Base-by-base conservation (phyloP, 1,140 invertebrate species). In the Cataglyphis hispanica region DNA sequence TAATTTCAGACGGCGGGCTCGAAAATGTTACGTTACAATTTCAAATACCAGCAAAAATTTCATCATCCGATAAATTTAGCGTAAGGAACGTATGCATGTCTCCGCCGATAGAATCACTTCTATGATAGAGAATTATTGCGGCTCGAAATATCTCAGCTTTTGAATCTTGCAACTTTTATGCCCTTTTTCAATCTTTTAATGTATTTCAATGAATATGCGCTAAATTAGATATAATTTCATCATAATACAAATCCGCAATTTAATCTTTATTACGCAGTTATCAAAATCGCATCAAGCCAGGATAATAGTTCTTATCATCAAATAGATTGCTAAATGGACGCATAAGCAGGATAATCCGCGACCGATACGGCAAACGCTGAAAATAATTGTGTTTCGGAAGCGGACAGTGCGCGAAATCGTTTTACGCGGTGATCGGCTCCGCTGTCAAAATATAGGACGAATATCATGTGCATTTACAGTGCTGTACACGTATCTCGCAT, bases 291-390 rank as follows among this genome's bases (percentile, higher is more conserved):
- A 61, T 27, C 56, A 11, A 37, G 37, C 19, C 31, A 0, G 53
- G 8, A 50, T n/a, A 22, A 37, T 58, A 6, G 6, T 16, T 19
- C 8, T 25, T 7, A 11, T 16, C 37, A 25, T 31, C 22, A 46
- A 63, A 63, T 10, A 63, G 58, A 11, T 64, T 4, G 40, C 2
- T 58, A 58, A 56, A 58, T 37, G 34, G 22, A 76, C 37, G 58
- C n/a, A 25, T 61, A 76, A 76, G 58, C 58, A 19, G 34, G 34
- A 76, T 76, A 75, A 76, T 76, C 58, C 74, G 25, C 5, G 16
- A 2, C 16, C 25, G 56, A 60, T 11, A 27, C 13, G 27, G 27
- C n/a, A 27, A 19, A 1, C 27, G 40, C 2, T 75, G 7, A 5
- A 43, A 63, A 63, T 77, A 78, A 78, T 67, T 8, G n/a, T 69